Evolutionary conservation across 2,888 invertebrate species (phyloP).

Genomic region (Cantharis flavilabris): DNA sequence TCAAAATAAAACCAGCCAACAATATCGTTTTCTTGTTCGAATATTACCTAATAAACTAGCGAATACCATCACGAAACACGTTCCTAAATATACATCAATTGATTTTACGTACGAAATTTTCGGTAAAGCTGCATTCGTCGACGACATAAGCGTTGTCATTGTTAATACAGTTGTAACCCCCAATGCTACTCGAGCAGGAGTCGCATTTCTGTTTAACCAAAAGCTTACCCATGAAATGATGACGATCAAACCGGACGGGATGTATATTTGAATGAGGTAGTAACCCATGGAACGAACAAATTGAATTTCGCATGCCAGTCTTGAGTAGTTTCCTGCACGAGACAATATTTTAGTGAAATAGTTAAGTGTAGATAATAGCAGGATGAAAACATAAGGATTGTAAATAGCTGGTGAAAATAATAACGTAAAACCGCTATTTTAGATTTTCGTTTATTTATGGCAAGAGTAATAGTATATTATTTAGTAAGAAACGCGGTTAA

Average conservation of each 20-base stretch:
- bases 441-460: background rate
- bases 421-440: background rate
- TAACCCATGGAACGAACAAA: slow-evolving; percentile 98
- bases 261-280: slow-evolving; percentile 98
- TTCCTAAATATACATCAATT: slow-evolving; percentile 96
- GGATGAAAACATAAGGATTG: slow-evolving; percentile 7
- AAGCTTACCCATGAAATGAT: slow-evolving; percentile 98
- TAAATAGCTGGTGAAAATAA: background rate
- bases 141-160: slow-evolving; percentile 97
- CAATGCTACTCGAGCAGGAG: slow-evolving; percentile 90
- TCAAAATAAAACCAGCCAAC: background rate
- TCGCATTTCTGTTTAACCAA: slow-evolving; percentile 94
- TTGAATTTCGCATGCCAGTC: slow-evolving; percentile 94
- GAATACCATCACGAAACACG: slow-evolving; percentile 99
- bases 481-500: background rate
- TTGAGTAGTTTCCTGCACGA: slow-evolving; percentile 88
- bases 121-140: slow-evolving; percentile 94
- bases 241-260: slow-evolving; percentile 95
- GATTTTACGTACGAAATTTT: slow-evolving; percentile 98
- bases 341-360: background rate
- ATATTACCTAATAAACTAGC: slow-evolving; percentile 89
- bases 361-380: background rate
- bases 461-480: background rate
- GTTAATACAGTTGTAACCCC: slow-evolving; percentile 96
- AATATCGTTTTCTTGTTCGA: background rate